Base-by-base conservation (phyloP, 2,113 vertebrate species). In the Martes martes region DNA sequence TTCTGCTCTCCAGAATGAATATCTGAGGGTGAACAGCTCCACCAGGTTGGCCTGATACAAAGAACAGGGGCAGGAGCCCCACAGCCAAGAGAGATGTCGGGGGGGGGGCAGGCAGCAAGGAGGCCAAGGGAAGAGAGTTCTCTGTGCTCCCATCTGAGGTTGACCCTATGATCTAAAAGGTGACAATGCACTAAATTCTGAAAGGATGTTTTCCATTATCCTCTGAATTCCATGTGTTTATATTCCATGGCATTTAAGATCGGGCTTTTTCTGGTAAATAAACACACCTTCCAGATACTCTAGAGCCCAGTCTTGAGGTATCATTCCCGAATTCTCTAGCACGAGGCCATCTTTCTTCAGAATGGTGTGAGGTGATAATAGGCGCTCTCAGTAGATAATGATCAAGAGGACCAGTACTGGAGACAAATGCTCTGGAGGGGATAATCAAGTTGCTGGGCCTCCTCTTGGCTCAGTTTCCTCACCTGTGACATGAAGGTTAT, bases 401-500 rank as follows among this genome's bases (percentile, higher is more conserved):
- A 13, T 45, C 39, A 45, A 26, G 78, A 36, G 50, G 3, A 76
- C 31, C 52, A 85, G 63, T 33, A 4, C 11, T 42, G 55, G 36
- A 82, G 18, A 65, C 33, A 59, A 24, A 81, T 18, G 42, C 11
- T 36, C 55, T 18, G 59, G 19, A 67, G 52, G 63, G 1, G 42
- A 39, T 7, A 55, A 31, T 57, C 59, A 91, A 21, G 15, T 39
- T 28, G 6, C 28, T 55, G 24, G 11, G 11, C 28, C 18, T 78
- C 47, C 74, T 87, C 81, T 28, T 55, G 50, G 28, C 80, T 95
- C 59, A 59, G 80, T 10, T 28, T 85, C 10, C 80, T 96, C 50
- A 6, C 21, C 36, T 57, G 24, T 4, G 2, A 89, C 39, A 52
- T 42, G 23, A n/a, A 73, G 6, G 11, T 36, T 69, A 71, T 47